phyloP scores from a whole-genome alignment of 2,888 invertebrate genomes.

The Polyommatus iphigenia region DNA sequence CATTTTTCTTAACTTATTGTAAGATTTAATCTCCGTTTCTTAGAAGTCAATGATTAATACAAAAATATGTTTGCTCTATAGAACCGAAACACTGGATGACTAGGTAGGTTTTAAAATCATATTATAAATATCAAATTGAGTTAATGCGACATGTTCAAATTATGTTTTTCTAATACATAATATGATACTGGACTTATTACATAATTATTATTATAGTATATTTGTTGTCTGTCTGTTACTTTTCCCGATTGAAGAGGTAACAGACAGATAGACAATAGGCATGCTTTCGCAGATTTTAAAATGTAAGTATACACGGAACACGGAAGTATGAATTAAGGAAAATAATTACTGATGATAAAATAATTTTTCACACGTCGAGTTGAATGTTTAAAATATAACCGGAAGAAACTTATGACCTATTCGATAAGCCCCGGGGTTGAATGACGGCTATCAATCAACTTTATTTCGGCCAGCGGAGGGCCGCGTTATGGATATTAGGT shows the following conservation, averaged over 20 bases:
- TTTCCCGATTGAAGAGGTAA: too few species aligned
- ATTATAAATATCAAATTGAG: neutral
- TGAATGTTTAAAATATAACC: conserved; percentile 6
- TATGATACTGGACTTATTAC: too few species aligned
- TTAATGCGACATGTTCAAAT: too few species aligned
- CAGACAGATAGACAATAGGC: too few species aligned
- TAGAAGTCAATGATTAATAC: neutral
- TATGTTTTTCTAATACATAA: too few species aligned
- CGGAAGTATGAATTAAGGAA: neutral
- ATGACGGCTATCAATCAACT: conserved; percentile 71
- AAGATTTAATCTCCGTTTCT: conserved; percentile 5
- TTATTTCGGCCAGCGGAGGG: conserved; percentile 70
- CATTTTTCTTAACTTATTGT: conserved; percentile 57
- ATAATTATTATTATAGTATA: too few species aligned
- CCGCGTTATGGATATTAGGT: conserved; percentile 71
- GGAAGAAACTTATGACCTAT: conserved; percentile 27
- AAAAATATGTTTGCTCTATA: neutral
- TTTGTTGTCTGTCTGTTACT: too few species aligned
- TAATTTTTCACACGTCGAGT: conserved; percentile 4
- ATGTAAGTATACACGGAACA: neutral
- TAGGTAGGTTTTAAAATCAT: neutral
- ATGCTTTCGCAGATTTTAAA: neutral
- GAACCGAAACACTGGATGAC: neutral
- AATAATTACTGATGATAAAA: neutral
- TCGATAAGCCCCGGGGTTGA: conserved; percentile 49